Base-by-base conservation (phyloP, 2,797 vertebrate genomes). In the Onychomys torridus region DNA sequence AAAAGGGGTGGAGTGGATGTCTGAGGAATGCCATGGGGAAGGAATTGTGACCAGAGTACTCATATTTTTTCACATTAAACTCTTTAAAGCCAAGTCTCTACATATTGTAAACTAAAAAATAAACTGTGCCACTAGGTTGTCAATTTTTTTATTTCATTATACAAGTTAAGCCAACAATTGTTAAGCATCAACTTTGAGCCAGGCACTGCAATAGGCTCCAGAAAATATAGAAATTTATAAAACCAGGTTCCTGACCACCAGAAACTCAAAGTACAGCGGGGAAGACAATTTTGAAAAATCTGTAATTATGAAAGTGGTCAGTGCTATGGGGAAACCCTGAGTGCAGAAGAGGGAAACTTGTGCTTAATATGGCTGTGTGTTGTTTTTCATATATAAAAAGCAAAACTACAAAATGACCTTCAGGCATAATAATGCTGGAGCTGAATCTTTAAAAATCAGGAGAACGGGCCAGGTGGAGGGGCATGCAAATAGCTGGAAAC, bases 151-250 rank as follows among this genome's bases (percentile, higher is more conserved):
- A 21, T 13, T 92, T 96, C 55, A 19, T 92, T 63, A 0, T 7
- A 78, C 37, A 27, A 46, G 89, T 89, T 93, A 93, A 93, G 57
- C 19, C 37, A 92, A 43, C 13, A 93, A 46, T 88, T 90, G 46
- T 29, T 84, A 23, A 88, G 21, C 23, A 90, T 11, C 13, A 40
- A 63, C 46, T 88, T 87, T 57, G 19, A 95, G 19, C 1, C 12
- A 92, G 34, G 19, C n/a, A 89, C 21, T 83, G 17, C 37, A 83
- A 78, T 5, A 79, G 29, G 43, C 7, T 89, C 0, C 77, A 87
- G 49, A 5, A 25, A 93, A 93, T 61, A 92, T 0, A 94, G 52
- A 94, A 91, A 84, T 88, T 34, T 87, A 86, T 87, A 83, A 90
- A 91, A 55, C 55, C 82, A 23, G 21, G 21, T 73, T 46, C 25